Percentiles rank a stretch among this genome's conserved stretches.
Conservation (phyloP, 2,888 invertebrate species). For the Eubasilissa splendida region DNA sequence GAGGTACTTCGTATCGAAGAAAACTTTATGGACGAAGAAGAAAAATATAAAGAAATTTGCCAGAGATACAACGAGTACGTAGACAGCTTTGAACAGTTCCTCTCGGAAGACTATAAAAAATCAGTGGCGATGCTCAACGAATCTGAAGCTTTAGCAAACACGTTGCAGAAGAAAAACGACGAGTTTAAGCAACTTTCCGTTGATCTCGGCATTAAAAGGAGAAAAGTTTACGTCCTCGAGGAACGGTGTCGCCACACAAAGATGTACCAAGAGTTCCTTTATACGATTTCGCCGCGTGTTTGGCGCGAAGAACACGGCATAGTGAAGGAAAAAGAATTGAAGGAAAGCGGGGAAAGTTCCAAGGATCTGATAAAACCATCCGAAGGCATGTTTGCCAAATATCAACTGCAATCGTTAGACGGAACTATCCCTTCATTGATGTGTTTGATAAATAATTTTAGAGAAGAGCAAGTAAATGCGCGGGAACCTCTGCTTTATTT, state of each 20-base stretch:
- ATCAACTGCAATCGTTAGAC: constrained; percentile 53
- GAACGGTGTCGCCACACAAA: constrained; percentile 76
- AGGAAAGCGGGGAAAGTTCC: not conserved
- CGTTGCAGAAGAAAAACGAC: constrained; percentile 66
- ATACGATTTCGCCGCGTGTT: constrained; percentile 75
- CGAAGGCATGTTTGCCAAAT: constrained; percentile 53
- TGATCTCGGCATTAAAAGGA: constrained; percentile 64
- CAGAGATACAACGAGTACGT: constrained; percentile 71
- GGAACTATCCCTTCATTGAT: constrained; percentile 61
- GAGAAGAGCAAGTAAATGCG: constrained; percentile 66
- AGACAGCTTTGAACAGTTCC: constrained; percentile 74
- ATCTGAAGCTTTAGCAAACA: constrained; percentile 68
- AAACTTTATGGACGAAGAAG: constrained; percentile 71
- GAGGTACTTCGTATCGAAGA: constrained; percentile 71
- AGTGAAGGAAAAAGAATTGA: constrained; percentile 3
- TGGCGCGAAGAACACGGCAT: constrained; percentile 64
- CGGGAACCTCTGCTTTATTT: constrained; percentile 74
- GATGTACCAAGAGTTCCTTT: constrained; percentile 80
- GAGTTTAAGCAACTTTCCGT: constrained; percentile 68
- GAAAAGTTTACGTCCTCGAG: constrained; percentile 74
- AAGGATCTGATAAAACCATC: constrained; percentile 6
- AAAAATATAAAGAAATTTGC: constrained; percentile 68
- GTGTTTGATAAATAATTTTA: constrained; percentile 68
- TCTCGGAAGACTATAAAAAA: constrained; percentile 74
- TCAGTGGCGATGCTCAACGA: constrained; percentile 73